phyloP scores from a whole-genome alignment of 2,888 invertebrate species.

The Notocelia uddmanniana region DNA sequence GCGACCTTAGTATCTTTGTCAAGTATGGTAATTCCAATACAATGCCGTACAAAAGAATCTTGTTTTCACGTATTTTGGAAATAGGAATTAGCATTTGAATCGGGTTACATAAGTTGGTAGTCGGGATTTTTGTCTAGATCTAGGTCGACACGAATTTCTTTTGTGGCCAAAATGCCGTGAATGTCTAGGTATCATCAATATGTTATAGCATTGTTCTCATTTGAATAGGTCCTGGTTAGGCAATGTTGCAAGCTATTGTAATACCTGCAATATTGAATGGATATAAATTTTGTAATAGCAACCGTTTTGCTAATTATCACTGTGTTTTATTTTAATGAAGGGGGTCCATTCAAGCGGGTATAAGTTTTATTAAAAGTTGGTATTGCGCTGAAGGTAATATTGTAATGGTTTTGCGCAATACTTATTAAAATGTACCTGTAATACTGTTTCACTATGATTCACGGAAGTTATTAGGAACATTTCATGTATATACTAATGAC shows the following conservation, averaged over 20 bases:
- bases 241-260: constrained; percentile 17
- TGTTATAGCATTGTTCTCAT: constrained; percentile 60
- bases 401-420: constrained; percentile 14
- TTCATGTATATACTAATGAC: too few relatives aligned
- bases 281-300: constrained; percentile 37
- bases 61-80: constrained; percentile 43
- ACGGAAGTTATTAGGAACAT: neutral
- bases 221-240: constrained; percentile 51
- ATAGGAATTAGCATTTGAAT: constrained; percentile 43
- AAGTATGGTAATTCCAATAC: constrained; percentile 26
- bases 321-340: constrained; percentile 34
- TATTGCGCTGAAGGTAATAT: neutral
- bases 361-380: constrained; percentile 7
- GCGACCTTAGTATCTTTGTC: neutral
- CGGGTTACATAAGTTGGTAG: constrained; percentile 30
- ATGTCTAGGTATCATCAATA: constrained; percentile 55
- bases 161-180: constrained; percentile 56
- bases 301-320: constrained; percentile 39
- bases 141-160: constrained; percentile 60
- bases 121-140: constrained; percentile 49
- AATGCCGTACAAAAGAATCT: constrained; percentile 21
- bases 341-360: constrained; percentile 13
- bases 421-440: neutral
- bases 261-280: constrained; percentile 28
- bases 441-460: neutral